A percentile compares a stretch with the other conserved stretches of the same genome.
These are phyloP conservation scores for Nothocercus nigrocapillus DNA, from an alignment of 2,113 vertebrate species.

Conservation along the genomic window DNA sequence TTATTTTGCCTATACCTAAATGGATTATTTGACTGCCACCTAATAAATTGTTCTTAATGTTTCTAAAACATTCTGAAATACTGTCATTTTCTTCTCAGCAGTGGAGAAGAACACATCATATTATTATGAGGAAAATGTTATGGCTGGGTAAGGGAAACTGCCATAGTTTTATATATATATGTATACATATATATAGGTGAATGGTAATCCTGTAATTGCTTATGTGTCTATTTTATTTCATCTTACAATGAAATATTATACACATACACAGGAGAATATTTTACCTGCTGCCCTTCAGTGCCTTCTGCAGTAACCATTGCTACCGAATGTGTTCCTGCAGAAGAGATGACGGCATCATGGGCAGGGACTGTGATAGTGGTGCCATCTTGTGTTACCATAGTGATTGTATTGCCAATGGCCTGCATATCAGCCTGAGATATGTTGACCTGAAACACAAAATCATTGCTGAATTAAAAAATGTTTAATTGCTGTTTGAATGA, in stretches of 20 bases:
- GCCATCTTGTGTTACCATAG: conserved; percentile 98
- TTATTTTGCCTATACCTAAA: background rate
- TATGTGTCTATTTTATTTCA: background rate
- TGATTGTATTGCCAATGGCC: conserved; percentile 94
- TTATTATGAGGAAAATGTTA: background rate
- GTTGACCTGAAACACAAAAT: conserved; percentile 85
- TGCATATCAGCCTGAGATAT: conserved; percentile 96
- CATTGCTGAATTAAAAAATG: background rate
- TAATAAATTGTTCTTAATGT: background rate
- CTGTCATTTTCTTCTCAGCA: background rate
- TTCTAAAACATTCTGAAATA: background rate
- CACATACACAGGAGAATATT: background rate
- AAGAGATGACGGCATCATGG: conserved; percentile 89
- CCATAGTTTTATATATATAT: background rate
- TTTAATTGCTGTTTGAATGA: background rate
- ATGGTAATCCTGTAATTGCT: background rate
- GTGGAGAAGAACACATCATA: background rate
- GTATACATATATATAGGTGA: background rate
- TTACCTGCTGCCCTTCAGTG: conserved; percentile 91
- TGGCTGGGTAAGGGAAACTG: background rate
- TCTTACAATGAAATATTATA: background rate
- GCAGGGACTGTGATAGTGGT: conserved; percentile 97
- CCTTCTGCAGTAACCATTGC: conserved; percentile 95
- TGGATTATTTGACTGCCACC: background rate
- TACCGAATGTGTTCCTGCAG: conserved; percentile 89